Evolutionary conservation across 2,888 invertebrate species (phyloP).

Genomic region (Lasioglossum figueresi): DNA sequence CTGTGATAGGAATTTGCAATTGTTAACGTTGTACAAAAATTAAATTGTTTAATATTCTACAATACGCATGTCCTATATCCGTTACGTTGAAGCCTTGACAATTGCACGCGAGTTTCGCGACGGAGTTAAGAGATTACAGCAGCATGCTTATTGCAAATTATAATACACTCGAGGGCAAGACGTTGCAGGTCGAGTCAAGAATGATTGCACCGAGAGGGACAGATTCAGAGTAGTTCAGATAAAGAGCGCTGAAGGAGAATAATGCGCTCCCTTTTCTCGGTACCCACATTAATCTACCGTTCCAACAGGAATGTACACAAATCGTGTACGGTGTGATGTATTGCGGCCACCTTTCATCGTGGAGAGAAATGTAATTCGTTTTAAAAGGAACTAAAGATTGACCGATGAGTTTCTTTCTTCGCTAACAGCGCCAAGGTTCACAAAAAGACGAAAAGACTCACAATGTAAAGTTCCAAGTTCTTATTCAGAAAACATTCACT

Average conservation of each 20-base stretch:
- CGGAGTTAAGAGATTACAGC: background rate
- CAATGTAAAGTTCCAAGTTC: background rate
- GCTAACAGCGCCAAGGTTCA: background rate
- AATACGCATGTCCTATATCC: background rate
- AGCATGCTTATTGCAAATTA: slow-evolving; percentile 20
- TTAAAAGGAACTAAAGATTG: background rate
- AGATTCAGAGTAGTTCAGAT: background rate
- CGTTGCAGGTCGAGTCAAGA: slow-evolving; percentile 10
- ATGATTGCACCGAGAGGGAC: slow-evolving; percentile 20
- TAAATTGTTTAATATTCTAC: background rate
- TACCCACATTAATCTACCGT: slow-evolving; percentile 12
- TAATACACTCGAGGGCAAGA: slow-evolving; percentile 5
- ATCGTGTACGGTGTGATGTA: slow-evolving; percentile 34
- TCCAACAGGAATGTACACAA: slow-evolving; percentile 27
- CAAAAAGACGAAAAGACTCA: background rate
- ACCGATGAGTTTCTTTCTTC: slow-evolving; percentile 12
- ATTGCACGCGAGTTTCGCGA: background rate
- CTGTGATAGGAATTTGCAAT: too few relatives aligned
- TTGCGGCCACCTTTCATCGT: slow-evolving; percentile 35
- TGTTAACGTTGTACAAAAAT: background rate
- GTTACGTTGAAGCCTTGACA: background rate
- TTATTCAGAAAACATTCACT: too few relatives aligned
- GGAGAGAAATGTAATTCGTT: slow-evolving; percentile 31
- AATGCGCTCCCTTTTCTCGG: slow-evolving; percentile 10
- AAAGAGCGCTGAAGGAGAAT: slow-evolving; percentile 27